Percentiles rank a stretch among this genome's conserved stretches.
Conservation (phyloP, 2,113 vertebrate genomes). For the Tupaia chinensis region DNA sequence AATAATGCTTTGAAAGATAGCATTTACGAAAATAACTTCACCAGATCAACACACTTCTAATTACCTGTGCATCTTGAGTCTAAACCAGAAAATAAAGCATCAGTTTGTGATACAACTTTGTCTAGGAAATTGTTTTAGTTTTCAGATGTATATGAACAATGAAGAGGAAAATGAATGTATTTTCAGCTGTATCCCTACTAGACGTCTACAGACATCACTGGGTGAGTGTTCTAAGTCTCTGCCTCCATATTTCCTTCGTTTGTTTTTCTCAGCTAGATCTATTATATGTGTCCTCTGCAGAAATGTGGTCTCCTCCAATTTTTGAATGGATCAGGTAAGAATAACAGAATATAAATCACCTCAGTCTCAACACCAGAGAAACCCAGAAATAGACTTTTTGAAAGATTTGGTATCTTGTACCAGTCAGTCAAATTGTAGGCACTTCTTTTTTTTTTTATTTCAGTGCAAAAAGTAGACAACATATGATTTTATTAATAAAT, state of each 20-base stretch:
- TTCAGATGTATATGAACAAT: slow-evolving; percentile 29
- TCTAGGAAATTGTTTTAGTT: slow-evolving; percentile 23
- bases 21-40: slow-evolving; percentile 49
- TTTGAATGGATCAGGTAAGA: slow-evolving; percentile 9
- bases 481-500: too few relatives aligned
- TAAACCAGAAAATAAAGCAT: slow-evolving; percentile 26
- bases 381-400: background rate
- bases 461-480: too few relatives aligned
- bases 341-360: background rate
- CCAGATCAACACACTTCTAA: background rate
- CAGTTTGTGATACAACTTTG: background rate
- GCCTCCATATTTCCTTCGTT: background rate
- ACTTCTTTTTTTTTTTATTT: background rate
- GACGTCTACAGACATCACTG: background rate
- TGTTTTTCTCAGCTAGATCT: slow-evolving; percentile 18
- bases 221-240: background rate
- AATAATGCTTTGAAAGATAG: slow-evolving; percentile 57
- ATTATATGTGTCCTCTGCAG: background rate
- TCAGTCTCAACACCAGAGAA: background rate
- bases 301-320: background rate
- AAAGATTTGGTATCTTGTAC: background rate
- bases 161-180: background rate
- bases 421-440: background rate
- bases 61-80: slow-evolving; percentile 28
- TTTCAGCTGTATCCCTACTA: background rate